phyloP scores from a whole-genome alignment of 2,888 invertebrate genomes.

The Drosophila fungiperda region DNA sequence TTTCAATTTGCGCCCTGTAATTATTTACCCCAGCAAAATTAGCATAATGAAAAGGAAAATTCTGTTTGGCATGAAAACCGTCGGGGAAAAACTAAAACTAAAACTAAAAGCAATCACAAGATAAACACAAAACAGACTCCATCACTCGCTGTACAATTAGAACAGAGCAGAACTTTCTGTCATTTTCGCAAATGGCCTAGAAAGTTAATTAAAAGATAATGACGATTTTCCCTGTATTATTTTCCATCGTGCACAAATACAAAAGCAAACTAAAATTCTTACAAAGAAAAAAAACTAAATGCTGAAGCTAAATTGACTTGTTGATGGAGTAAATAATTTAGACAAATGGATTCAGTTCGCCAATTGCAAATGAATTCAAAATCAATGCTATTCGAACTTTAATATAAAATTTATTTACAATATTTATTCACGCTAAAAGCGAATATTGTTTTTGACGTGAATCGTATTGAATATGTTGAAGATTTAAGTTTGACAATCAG shows the following conservation, averaged over 20 bases:
- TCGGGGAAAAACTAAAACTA: constrained; percentile 52
- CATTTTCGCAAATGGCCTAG: constrained; percentile 31
- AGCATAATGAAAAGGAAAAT: constrained; percentile 53
- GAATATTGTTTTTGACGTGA: background rate
- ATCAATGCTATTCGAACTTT: background rate
- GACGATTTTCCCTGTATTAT: constrained; percentile 31
- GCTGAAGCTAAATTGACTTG: background rate
- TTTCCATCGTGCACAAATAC: background rate
- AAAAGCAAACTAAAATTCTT: constrained; percentile 9
- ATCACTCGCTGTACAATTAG: background rate
- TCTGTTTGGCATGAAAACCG: constrained; percentile 54
- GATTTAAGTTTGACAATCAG: background rate
- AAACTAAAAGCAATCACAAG: constrained; percentile 58
- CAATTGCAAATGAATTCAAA: background rate
- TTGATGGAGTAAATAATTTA: background rate
- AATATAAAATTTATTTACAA: background rate
- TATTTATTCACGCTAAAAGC: background rate
- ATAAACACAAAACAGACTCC: constrained; percentile 53
- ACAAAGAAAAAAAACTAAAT: background rate
- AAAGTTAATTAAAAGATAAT: constrained; percentile 64
- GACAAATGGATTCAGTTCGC: background rate
- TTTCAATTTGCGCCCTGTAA: constrained; percentile 23
- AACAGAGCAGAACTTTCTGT: constrained; percentile 34
- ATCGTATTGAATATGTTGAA: background rate
- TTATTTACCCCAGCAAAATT: constrained; percentile 36